A percentile compares a stretch with the other conserved stretches of the same genome.
Conservation (phyloP, 2,797 vertebrate genomes). For the Urocyon cinereoargenteus region DNA sequence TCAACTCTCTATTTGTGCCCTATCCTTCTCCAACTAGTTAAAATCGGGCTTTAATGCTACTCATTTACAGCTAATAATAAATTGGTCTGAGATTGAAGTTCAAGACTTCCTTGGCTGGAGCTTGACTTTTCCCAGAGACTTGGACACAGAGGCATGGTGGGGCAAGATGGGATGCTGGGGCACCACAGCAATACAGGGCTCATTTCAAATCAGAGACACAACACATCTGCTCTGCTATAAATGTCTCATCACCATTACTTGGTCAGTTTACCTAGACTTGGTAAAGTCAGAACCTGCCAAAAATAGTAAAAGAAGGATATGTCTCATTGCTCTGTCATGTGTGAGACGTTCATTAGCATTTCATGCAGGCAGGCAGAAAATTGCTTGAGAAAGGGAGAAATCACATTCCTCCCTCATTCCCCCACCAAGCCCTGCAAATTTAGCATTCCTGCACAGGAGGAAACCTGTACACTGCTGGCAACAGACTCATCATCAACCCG, state of each 20-base stretch:
- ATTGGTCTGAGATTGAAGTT: not conserved
- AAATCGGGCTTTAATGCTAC: not conserved
- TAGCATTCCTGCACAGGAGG: constrained; percentile 62
- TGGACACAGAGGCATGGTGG: not conserved
- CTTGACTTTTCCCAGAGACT: not conserved
- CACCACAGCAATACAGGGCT: not conserved
- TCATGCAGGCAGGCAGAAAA: constrained; percentile 77
- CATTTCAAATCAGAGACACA: not conserved
- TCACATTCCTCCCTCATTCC: constrained; percentile 42
- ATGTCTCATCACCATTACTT: not conserved
- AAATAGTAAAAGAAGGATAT: constrained; percentile 61
- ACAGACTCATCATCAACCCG: constrained; percentile 47
- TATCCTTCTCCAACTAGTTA: not conserved
- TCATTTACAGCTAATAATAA: constrained; percentile 5
- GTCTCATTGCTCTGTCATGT: constrained; percentile 59
- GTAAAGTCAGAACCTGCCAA: constrained; percentile 56
- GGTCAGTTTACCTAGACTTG: constrained; percentile 3
- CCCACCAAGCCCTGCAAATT: constrained; percentile 60
- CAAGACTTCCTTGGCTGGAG: not conserved
- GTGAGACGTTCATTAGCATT: constrained; percentile 78
- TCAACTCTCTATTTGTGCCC: not conserved
- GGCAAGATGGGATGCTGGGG: not conserved
- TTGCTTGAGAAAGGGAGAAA: constrained; percentile 68
- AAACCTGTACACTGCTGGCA: constrained; percentile 32
- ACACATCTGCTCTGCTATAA: not conserved